Base-by-base conservation (phyloP, 2,888 invertebrate genomes). In the Vannuccia rotundouncinata region DNA sequence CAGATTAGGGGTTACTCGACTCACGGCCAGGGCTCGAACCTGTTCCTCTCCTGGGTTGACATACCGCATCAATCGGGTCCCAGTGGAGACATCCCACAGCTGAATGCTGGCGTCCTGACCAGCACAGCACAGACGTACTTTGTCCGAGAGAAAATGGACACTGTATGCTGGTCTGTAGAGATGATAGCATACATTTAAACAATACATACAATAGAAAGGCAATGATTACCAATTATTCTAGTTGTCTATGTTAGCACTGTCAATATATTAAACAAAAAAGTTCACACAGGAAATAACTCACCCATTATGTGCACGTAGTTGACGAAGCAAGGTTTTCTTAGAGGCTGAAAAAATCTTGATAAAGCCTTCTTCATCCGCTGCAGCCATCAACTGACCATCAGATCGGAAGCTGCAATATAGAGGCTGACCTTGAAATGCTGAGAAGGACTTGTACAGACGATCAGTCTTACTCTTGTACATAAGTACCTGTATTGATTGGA, bases 31-130 rank as follows among this genome's bases (percentile, higher is more conserved):
- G 1, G 75, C 75, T 2, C 75, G 75, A 10, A 75, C 29, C 22
- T 75, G 75, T 27, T 75, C 75, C 29, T 31, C 75, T 10, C 31
- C 31, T 22, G 66, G 66, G 22, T 22, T 66, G 17, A 22, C 22
- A 29, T 75, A 75, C 2, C 29, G 75, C 2, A 22, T 5, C 2
- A 29, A 2, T 75, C 30, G 75, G 1, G 75, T 17, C 2, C 31
- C 30, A 1, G 75, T 75, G 31, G 75, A 10, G 17, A 75, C 29
- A 75, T 75, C 75, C 75, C 75, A 75, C 17, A 75, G 2, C 30
- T 31, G 75, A 28, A 75, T 31, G 30, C 27, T 75, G 75, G 30
- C 75, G 29, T 75, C 75, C 17, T 75, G 75, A 25, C 75, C 75
- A 31, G 30, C 75, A 2, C 25, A 10, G 28, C 66, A 66, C 2